Conservation (phyloP, 2,888 invertebrate species). For the Pollenia labialis region DNA sequence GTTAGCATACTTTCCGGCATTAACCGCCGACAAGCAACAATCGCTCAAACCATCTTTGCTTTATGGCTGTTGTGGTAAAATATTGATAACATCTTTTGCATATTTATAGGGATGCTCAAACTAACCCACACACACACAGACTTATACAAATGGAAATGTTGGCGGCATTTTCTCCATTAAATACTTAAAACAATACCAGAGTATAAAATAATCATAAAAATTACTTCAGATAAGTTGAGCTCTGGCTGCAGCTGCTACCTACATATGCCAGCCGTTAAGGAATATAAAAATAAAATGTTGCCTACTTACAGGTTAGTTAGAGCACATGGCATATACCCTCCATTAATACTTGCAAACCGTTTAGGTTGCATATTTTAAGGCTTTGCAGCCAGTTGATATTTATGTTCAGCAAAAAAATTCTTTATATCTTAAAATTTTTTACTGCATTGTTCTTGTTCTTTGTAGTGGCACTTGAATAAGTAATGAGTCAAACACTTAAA, state of each 20-base stretch:
- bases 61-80: conserved; percentile 18
- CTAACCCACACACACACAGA: not conserved
- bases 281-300: conserved; percentile 39
- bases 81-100: conserved; percentile 58
- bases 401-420: conserved; percentile 18
- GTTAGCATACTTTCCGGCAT: conserved; percentile 35
- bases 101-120: conserved; percentile 35
- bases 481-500: conserved; percentile 29
- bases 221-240: conserved; percentile 27
- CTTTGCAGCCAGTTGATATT: conserved; percentile 33
- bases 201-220: conserved; percentile 24
- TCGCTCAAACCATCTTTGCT: conserved; percentile 44
- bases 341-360: not conserved
- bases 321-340: not conserved
- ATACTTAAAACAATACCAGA: conserved; percentile 35
- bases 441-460: not conserved
- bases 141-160: not conserved
- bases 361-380: conserved; percentile 48
- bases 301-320: conserved; percentile 35
- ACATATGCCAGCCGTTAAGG: conserved; percentile 28
- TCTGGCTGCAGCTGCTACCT: conserved; percentile 31
- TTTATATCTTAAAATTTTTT: not conserved
- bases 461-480: not conserved
- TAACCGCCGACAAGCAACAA: not conserved
- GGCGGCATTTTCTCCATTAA: conserved; percentile 6